Evolutionary conservation across 2,113 vertebrate species (phyloP), one percentile per base, ranked within the genome.

Genomic region (Malaclemys terrapin): DNA sequence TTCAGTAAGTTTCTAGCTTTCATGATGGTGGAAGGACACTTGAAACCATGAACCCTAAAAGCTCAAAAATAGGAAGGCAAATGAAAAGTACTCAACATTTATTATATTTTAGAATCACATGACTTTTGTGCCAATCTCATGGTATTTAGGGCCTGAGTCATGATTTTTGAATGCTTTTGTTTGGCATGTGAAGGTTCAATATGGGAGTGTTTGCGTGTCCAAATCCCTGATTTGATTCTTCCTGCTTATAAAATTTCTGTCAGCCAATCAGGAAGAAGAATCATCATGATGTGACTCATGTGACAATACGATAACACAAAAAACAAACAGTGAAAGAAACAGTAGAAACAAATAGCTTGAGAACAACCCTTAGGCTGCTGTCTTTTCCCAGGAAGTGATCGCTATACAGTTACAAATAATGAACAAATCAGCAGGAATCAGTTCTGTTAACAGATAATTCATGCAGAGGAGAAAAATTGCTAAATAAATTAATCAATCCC

Each of bases 161-260:
- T 45, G 14, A 57, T 57, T 54, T 8, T n/a, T 87, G 62, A 35
- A 31, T 1, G 2, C 10, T 56, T n/a, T 82, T 24, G 52, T 38
- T 42, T 4, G 4, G 80, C 62, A 90, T 2, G 59, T 22, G 35
- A 57, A 87, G 6, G 31, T 69, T 16, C 76, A 81, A 76, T 62
- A 87, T 81, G 19, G 38, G 90, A 96, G 82, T 12, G 80, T 14
- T 12, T 87, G 85, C 31, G 80, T 49, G 75, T 10, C 76, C 12
- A 94, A 96, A 95, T 45, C 75, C 80, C 78, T 50, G 11, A 80
- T 72, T 88, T 87, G 88, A 92, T n/a, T 62, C 35, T 82, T 88
- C 54, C 83, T 22, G 31, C 29, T 84, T 31, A 10, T 3, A 82
- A 87, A 87, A n/a, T 93, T n/a, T 62, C 80, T 85, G 65, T 6